Percentiles rank a stretch among this genome's conserved stretches.
These are phyloP conservation scores for Zaprionus obscuricornis DNA, from an alignment of 2,888 invertebrate species.

Conservation along the genomic window DNA sequence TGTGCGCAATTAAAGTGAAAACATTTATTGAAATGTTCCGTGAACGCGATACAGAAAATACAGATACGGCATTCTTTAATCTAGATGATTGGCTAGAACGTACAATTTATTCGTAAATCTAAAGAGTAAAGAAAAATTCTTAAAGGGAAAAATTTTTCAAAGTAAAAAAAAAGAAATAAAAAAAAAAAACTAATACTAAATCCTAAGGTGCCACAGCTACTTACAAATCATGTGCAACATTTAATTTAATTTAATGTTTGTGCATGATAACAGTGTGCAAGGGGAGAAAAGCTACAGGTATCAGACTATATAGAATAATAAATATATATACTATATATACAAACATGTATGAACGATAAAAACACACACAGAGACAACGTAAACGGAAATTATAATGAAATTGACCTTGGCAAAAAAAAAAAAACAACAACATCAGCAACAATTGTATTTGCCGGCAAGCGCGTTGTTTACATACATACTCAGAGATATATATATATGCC, in stretches of 20 bases:
- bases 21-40: constrained; percentile 96
- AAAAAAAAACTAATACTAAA: no score
- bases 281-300: no score
- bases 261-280: no score
- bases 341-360: no score
- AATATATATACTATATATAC: no score
- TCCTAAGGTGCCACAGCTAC: constrained; percentile 71
- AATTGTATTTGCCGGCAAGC: constrained; percentile 28
- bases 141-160: no score
- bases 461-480: constrained; percentile 17
- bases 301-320: no score
- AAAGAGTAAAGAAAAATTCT: no score
- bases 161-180: no score
- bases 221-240: constrained; percentile 37
- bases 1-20: constrained; percentile 96
- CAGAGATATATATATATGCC: background rate
- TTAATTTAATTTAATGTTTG: no score
- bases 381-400: constrained; percentile 62
- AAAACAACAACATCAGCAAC: constrained; percentile 45
- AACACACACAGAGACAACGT: no score
- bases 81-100: constrained; percentile 96
- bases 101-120: constrained; percentile 91
- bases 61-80: constrained; percentile 91
- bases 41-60: constrained; percentile 88
- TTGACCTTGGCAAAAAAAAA: constrained; percentile 50